phyloP scores from a whole-genome alignment of 2,888 invertebrate species.

The Synanthedon vespiformis region DNA sequence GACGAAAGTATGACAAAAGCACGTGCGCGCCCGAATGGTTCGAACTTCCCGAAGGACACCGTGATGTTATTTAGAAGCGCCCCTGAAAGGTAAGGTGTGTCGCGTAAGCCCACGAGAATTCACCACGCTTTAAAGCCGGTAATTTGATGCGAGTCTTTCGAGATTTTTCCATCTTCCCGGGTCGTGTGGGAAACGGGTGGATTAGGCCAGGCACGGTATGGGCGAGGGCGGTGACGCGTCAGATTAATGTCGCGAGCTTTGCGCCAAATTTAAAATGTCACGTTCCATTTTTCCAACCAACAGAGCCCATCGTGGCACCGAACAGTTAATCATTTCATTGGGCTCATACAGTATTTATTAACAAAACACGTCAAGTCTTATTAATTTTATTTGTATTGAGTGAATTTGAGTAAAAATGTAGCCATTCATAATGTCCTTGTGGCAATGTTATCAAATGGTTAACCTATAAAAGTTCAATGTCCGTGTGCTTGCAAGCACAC shows the following conservation, averaged over 20 bases:
- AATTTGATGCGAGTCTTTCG: constrained; percentile 67
- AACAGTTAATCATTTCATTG: constrained; percentile 43
- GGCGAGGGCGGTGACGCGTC: constrained; percentile 54
- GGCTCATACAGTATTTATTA: constrained; percentile 15
- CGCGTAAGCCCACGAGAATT: constrained; percentile 53
- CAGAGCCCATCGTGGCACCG: constrained; percentile 42
- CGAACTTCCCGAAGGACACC: constrained; percentile 63
- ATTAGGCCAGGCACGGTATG: constrained; percentile 59
- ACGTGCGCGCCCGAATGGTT: constrained; percentile 57
- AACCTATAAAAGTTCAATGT: constrained; percentile 36
- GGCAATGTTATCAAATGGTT: constrained; percentile 26
- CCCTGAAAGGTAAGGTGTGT: constrained; percentile 66
- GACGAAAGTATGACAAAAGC: constrained; percentile 64
- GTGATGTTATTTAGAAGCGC: constrained; percentile 57
- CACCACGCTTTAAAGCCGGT: constrained; percentile 65
- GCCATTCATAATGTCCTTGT: constrained; percentile 20
- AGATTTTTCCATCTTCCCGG: constrained; percentile 65
- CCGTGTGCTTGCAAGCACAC: constrained; percentile 33
- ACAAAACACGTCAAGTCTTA: too few relatives aligned
- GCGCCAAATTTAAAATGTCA: constrained; percentile 66
- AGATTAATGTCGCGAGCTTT: constrained; percentile 66
- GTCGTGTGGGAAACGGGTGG: constrained; percentile 56
- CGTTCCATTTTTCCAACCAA: constrained; percentile 63
- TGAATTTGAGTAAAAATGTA: background rate
- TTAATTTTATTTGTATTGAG: background rate